Conservation (phyloP, 2,888 invertebrate genomes). For the Odontocolon sp. region DNA sequence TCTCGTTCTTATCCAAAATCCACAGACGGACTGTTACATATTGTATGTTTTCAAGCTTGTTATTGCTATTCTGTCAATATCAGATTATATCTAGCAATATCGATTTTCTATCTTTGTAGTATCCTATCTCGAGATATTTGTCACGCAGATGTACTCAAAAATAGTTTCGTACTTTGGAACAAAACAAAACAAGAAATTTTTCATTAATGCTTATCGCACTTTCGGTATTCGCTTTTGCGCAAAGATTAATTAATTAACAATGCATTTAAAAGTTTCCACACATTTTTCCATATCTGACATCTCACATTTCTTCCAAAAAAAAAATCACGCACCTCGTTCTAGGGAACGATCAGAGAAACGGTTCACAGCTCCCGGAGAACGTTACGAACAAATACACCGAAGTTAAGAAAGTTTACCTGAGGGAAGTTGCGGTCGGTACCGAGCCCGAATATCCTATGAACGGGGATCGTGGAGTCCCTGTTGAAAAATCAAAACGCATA, state of each 20-base stretch:
- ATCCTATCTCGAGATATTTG: neutral
- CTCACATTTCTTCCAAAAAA: neutral
- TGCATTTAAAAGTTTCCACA: neutral
- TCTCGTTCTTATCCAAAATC: slow-evolving; percentile 22
- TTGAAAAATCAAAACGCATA: slow-evolving; percentile 69
- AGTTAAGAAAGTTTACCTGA: slow-evolving; percentile 76
- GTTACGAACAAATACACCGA: slow-evolving; percentile 61
- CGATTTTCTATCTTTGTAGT: neutral
- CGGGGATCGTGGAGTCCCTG: slow-evolving; percentile 32
- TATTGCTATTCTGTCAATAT: slow-evolving; percentile 11
- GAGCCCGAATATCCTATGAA: slow-evolving; percentile 69
- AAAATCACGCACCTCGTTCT: slow-evolving; percentile 4
- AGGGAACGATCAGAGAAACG: slow-evolving; percentile 57
- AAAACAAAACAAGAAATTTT: no score
- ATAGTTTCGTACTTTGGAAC: no score
- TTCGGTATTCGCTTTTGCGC: no score
- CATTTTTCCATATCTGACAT: neutral
- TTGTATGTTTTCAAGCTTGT: neutral
- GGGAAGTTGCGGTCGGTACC: slow-evolving; percentile 78
- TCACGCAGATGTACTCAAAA: no score
- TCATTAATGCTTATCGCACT: no score
- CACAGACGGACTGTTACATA: neutral
- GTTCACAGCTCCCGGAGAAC: slow-evolving; percentile 44
- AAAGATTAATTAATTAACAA: no score
- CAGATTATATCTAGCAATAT: neutral